Percentiles rank a stretch among this genome's conserved stretches.
These are phyloP conservation scores for Leguminivora glycinivorella DNA, from an alignment of 1,140 invertebrate genomes.

Conservation along the genomic window DNA sequence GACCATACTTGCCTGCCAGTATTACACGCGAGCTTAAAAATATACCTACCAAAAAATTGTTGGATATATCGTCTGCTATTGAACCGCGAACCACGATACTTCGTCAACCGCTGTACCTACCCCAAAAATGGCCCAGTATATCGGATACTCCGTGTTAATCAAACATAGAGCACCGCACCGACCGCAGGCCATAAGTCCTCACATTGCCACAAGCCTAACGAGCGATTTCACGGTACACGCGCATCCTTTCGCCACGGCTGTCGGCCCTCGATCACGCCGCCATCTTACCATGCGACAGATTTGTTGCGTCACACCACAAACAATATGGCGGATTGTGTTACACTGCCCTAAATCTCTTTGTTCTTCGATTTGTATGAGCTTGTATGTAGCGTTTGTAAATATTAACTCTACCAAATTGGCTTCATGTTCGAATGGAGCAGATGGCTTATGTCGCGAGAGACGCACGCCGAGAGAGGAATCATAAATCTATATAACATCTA, in stretches of 20 bases:
- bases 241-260: slow-evolving; percentile 72
- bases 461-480: too few species aligned
- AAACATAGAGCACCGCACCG: slow-evolving; percentile 25
- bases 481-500: neutral
- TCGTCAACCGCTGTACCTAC: neutral
- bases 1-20: too few species aligned
- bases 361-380: slow-evolving; percentile 59
- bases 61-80: neutral
- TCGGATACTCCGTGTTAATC: slow-evolving; percentile 1
- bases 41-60: neutral
- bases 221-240: slow-evolving; percentile 67
- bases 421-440: neutral
- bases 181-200: slow-evolving; percentile 30
- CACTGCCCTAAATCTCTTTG: slow-evolving; percentile 71
- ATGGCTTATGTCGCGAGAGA: neutral
- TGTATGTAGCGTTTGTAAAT: slow-evolving; percentile 48
- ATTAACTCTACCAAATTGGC: slow-evolving; percentile 32
- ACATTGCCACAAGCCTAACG: slow-evolving; percentile 50
- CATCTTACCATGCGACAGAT: slow-evolving; percentile 64
- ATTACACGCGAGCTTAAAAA: neutral
- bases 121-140: neutral
- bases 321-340: slow-evolving; percentile 71
- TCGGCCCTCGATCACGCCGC: slow-evolving; percentile 57
- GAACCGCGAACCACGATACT: neutral
- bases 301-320: slow-evolving; percentile 62